Evolutionary conservation across 2,888 invertebrate genomes (phyloP), one percentile per base, ranked within the genome.

Genomic region (Lasioglossum zephyrum): DNA sequence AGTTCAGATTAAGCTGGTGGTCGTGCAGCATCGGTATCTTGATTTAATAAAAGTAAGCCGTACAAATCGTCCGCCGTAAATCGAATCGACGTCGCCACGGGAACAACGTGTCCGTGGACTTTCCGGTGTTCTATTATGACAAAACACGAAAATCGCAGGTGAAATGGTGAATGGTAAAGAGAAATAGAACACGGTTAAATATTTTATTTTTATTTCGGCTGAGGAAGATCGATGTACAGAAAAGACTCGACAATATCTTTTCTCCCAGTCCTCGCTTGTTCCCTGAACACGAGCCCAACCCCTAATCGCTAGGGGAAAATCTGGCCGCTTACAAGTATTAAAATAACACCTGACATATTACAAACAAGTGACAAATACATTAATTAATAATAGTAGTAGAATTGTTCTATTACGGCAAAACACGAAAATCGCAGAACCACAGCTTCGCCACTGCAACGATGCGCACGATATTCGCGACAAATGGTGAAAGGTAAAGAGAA

Each of bases 351-450:
- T 84, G 78, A 41, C 82, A 63, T 84, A 81, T 81, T 88, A 82
- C 89, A 86, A 89, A 11, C 87, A 90, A 90, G 73, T 90, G 88
- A 90, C 87, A 87, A 90, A 89, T 83, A 87, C 86, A 83, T 90
- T 89, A 88, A 85, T 91, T 87, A 78, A 36, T 36, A 60, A 4
- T n/a, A 53, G 53, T 53, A 22, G 22, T 53, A 53, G 53, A 53
- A 26, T 69, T n/a, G n/a, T n/a, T n/a, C n/a, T 36, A 36, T 36
- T 36, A 36, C 3, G 8, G 4, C 22, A 6, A 49, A 53, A 53
- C 53, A 2, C 22, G 57, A 57, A 11, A 11, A 57, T 60, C 16
- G 5, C 60, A 16, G 60, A 13, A 13, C 22, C 2, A 3, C 8
- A 53, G 36, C 36, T 36, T 36, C 36, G 3, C 3, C 36, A 36